phyloP scores from a whole-genome alignment of 2,888 invertebrate genomes.

The Sinelater perroti region DNA sequence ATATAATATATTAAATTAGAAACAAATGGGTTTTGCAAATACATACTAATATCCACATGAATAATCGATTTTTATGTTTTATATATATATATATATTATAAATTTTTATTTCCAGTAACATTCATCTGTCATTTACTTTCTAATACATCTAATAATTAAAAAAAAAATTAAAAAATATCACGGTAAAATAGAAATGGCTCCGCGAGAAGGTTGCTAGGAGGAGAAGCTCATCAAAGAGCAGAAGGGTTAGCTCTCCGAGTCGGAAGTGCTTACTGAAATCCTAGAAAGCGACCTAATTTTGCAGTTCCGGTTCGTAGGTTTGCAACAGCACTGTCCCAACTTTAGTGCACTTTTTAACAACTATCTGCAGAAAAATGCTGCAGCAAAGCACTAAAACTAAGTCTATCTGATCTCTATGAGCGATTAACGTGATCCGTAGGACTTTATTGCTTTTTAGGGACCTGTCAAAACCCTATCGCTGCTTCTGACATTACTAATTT shows the following conservation, averaged over 20 bases:
- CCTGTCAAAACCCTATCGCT: not conserved
- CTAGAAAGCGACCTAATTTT: conserved; percentile 20
- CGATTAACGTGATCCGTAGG: not conserved
- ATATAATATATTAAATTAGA: no score
- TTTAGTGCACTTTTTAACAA: conserved; percentile 8
- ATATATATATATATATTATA: no score
- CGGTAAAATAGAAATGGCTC: conserved; percentile 1
- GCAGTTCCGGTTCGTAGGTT: conserved; percentile 6
- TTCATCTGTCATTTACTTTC: no score
- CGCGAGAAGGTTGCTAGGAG: not conserved
- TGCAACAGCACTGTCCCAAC: conserved; percentile 6
- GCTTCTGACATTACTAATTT: conserved; percentile 5
- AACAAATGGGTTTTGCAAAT: no score
- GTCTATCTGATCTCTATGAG: not conserved
- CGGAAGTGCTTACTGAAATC: conserved; percentile 1
- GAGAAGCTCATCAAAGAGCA: conserved; percentile 1
- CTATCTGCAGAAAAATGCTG: conserved; percentile 13
- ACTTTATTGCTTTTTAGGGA: not conserved
- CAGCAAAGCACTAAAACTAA: not conserved
- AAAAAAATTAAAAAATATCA: no score
- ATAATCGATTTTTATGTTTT: no score
- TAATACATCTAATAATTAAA: no score
- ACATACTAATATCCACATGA: no score
- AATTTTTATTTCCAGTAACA: no score
- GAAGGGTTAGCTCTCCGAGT: conserved; percentile 13